Evolutionary conservation across 2,113 vertebrate genomes (phyloP), one percentile per base, ranked within the genome.

Genomic region (Genyomyrus donnyi): DNA sequence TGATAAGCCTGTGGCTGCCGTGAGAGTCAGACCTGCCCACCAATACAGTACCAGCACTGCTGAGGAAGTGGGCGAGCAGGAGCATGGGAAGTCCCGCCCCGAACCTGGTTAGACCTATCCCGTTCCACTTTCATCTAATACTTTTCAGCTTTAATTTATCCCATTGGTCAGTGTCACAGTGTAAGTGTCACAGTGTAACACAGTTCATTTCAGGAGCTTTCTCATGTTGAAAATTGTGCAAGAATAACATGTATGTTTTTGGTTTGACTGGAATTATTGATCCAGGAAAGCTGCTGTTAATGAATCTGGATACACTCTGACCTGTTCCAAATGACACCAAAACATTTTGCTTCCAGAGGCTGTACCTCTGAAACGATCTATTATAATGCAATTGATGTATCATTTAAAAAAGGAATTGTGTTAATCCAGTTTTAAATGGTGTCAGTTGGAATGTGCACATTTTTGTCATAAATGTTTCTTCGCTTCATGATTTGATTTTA

Each of bases 21-120:
- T 31, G 90, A 85, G 93, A 93, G 92, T 92, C 94, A 93, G 94
- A 93, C 87, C 94, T 92, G 90, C 92, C 88, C 94, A 93, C 92
- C 96, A 94, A 90, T 92, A 35, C 94, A 93, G 92, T 93, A 91
- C 93, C 93, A 94, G 93, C 93, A 93, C 94, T 74, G 95, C 96
- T 94, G 95, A 96, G 92, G 95, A 96, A 91, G 93, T 91, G 93
- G 91, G 92, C 92, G 93, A 95, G 92, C 91, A 91, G 93, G 95
- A 94, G 92, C 93, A 92, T 94, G 93, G 95, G 94, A 96, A 93
- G 92, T 94, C 96, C 92, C 93, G 94, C 93, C 92, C 95, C 91
- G 90, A 92, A 92, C 91, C 94, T 93, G 95, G 95, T 97, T 93
- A 96, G 96, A 96, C 92, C 91, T 94, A 93, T 90, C 91, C 89